phyloP scores from a whole-genome alignment of 2,797 vertebrate genomes.

The Holocentrus rufus region DNA sequence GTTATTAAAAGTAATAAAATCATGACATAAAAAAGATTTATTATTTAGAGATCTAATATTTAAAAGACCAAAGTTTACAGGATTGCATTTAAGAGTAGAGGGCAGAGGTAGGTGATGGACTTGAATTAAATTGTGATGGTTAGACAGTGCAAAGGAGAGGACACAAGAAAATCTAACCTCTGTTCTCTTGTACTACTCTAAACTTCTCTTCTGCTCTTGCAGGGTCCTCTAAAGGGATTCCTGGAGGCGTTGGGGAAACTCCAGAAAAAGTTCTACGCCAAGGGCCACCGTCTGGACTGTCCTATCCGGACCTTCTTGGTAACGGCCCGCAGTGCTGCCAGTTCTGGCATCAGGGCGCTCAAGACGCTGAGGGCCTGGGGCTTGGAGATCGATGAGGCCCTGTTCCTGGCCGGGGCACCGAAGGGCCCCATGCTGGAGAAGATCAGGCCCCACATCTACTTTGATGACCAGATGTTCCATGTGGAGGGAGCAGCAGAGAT shows the following conservation, averaged over 20 bases:
- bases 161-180: background rate
- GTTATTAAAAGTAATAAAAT: no score
- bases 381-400: constrained; percentile 93
- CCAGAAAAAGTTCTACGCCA: constrained; percentile 97
- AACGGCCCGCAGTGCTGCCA: constrained; percentile 94
- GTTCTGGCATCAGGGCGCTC: constrained; percentile 94
- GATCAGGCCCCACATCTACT: constrained; percentile 97
- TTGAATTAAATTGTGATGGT: no score
- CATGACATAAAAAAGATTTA: no score
- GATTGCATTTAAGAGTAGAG: no score
- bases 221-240: constrained; percentile 97
- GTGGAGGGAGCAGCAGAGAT: constrained; percentile 93
- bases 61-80: no score
- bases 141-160: no score
- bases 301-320: constrained; percentile 97
- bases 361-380: constrained; percentile 98
- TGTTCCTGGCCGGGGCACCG: constrained; percentile 94
- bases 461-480: constrained; percentile 99
- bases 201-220: constrained; percentile 1
- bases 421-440: constrained; percentile 96
- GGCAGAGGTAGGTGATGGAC: no score
- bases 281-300: constrained; percentile 92
- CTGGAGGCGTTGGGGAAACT: constrained; percentile 93
- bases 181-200: background rate
- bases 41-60: no score